Evolutionary conservation across 2,113 vertebrate genomes (phyloP).

Genomic region (Kobus ellipsiprymnus): DNA sequence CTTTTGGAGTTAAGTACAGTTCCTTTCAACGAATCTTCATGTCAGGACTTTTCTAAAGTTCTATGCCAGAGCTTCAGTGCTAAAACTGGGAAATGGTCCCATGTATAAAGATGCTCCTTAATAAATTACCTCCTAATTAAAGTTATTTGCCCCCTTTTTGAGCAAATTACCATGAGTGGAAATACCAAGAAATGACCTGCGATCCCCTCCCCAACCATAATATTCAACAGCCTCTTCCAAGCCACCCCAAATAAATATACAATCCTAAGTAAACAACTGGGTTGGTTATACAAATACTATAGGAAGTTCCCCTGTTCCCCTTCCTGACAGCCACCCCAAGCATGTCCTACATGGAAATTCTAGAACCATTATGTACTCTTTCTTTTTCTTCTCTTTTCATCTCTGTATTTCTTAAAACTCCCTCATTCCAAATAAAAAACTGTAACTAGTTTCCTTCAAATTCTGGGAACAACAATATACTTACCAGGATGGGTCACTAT

Average conservation of each 20-base stretch:
- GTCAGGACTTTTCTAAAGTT: slow-evolving; percentile 29
- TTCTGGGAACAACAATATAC: background rate
- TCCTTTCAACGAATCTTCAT: slow-evolving; percentile 32
- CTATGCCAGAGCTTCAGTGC: background rate
- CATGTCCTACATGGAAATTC: background rate
- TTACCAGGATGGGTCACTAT: background rate
- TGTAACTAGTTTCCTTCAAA: background rate
- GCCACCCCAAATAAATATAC: background rate
- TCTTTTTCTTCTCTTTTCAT: background rate
- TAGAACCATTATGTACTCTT: background rate
- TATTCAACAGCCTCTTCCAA: background rate
- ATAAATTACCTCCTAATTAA: slow-evolving; percentile 1
- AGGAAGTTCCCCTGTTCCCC: background rate
- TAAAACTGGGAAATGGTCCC: background rate
- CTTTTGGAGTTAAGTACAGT: background rate
- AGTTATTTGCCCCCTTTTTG: background rate
- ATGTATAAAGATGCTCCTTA: background rate
- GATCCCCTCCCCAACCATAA: background rate
- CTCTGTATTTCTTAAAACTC: background rate
- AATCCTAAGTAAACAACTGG: background rate
- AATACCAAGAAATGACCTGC: background rate
- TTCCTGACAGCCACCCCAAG: background rate
- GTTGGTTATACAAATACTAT: background rate
- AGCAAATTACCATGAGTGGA: background rate
- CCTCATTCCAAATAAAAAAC: slow-evolving; percentile 26